These are phyloP conservation scores for Pelobates cultripes DNA, from an alignment of 2,797 vertebrate species.

Conservation along the genomic window DNA sequence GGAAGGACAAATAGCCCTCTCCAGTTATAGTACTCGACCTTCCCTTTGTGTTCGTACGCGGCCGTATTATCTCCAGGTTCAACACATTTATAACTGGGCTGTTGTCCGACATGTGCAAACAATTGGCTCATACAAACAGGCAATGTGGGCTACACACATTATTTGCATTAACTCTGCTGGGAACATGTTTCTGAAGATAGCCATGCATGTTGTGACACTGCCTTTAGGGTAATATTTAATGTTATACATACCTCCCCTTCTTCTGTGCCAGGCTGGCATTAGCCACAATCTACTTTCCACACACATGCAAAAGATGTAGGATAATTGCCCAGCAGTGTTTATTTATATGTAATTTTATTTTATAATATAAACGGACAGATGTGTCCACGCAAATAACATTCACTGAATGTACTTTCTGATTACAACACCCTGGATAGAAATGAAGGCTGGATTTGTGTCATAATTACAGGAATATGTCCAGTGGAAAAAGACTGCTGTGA, in stretches of 20 bases:
- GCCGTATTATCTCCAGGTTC: background rate
- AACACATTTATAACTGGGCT: background rate
- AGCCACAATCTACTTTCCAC: background rate
- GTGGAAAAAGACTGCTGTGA: background rate
- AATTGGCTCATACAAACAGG: background rate
- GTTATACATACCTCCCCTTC: background rate
- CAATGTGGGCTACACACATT: background rate
- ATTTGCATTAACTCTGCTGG: background rate
- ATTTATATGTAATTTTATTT: background rate
- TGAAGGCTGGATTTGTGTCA: background rate
- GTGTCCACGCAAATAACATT: slow-evolving; percentile 22
- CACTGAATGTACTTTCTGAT: slow-evolving; percentile 38
- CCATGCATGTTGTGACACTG: background rate
- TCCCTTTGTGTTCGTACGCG: background rate
- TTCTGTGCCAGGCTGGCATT: background rate
- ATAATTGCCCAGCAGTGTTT: background rate
- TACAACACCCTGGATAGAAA: background rate
- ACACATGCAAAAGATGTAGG: slow-evolving; percentile 2
- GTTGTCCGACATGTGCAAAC: background rate
- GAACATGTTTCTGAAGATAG: background rate
- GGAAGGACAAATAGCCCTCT: background rate
- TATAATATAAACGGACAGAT: background rate
- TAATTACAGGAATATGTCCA: background rate
- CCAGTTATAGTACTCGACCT: background rate
- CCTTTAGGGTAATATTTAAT: background rate